A percentile compares a stretch with the other conserved stretches of the same genome.
phyloP scores from a whole-genome alignment of 2,888 invertebrate genomes.

The Eilema depressum region DNA sequence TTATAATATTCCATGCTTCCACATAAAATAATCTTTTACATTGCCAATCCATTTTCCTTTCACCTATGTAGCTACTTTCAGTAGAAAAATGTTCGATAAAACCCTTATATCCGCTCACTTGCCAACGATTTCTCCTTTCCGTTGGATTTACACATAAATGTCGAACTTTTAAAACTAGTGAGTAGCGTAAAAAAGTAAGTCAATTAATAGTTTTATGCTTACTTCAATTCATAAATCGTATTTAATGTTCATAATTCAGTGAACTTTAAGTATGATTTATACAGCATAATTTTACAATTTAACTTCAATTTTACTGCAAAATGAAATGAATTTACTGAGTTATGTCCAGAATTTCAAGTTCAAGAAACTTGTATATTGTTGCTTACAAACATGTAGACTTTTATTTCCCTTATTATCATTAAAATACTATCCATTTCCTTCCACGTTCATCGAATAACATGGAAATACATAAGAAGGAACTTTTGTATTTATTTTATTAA shows the following conservation, averaged over 20 bases:
- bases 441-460: slow-evolving; percentile 18
- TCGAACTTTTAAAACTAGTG: slow-evolving; percentile 28
- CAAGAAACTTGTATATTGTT: background rate
- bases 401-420: slow-evolving; percentile 36
- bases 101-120: slow-evolving; percentile 20
- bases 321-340: background rate
- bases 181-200: slow-evolving; percentile 18
- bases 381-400: slow-evolving; percentile 21
- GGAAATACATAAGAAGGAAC: background rate
- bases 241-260: background rate
- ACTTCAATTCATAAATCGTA: slow-evolving; percentile 30
- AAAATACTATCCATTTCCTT: slow-evolving; percentile 30
- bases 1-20: background rate
- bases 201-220: slow-evolving; percentile 46
- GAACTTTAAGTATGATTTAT: background rate
- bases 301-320: background rate
- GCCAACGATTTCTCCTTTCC: slow-evolving; percentile 29
- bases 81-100: background rate
- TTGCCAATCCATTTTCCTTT: background rate
- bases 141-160: slow-evolving; percentile 33
- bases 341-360: background rate
- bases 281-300: background rate
- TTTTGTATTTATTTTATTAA: background rate
- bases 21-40: background rate
- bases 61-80: background rate